Base-by-base conservation (phyloP, 1,140 invertebrate genomes). In the Potamilus streckersoni region DNA sequence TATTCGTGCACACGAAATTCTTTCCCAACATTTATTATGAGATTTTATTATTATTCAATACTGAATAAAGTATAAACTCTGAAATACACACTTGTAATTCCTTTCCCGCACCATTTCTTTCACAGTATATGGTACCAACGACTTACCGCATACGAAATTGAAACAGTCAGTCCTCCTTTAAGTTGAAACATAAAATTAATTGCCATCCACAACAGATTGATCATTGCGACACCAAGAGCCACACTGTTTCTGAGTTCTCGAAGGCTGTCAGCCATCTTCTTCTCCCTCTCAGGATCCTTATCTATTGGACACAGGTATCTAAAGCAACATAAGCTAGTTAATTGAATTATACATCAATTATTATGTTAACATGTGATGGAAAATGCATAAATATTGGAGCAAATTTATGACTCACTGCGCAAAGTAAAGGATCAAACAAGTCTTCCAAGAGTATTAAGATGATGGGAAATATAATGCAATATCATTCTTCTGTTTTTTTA, bases 131-230 rank as follows among this genome's bases (percentile, higher is more conserved):
- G 6, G 6, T 11, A 49, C 38, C 11, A 8, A 6, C 38, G 0
- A 71, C 74, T 68, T 69, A 80, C 79, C 38, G 73, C 27, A 17
- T 66, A 61, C 16, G 14, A 38, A 12, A 82, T 66, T 8, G n/a
- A 27, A 27, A 86, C 70, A 15, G 68, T 58, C 15, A 80, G 74
- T 57, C 82, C 80, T 23, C 78, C 78, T 57, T 61, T 78, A 0
- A 79, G 78, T 78, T 89, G 87, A 63, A 89, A 86, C 84, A 88
- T 87, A 72, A 88, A 89, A 76, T 87, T 89, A 31, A 89, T 78
- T 3, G 86, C 84, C 49, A 89, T 82, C 88, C 88, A 89, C 19
- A 89, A 74, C 1, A 86, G 71, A 71, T 89, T 89, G 11, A 85
- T 76, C 73, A 89, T 84, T 6, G 81, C 80, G 74, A 89, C 82